Percentiles rank a stretch among this genome's conserved stretches.
phyloP scores from a whole-genome alignment of 2,888 invertebrate genomes.

The Phalera bucephala region DNA sequence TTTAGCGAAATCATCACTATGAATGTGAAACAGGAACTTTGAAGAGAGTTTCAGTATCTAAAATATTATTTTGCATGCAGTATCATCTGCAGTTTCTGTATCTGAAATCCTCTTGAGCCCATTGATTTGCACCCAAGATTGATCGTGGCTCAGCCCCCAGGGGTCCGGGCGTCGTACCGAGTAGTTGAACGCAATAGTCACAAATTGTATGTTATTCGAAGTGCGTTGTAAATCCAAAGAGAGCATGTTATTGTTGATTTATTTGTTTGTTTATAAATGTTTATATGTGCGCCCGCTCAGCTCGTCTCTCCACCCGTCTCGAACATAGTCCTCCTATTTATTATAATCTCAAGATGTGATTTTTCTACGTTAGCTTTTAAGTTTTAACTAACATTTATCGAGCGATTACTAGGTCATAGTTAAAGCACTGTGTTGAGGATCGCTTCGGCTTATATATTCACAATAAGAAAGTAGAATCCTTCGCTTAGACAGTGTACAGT shows the following conservation, averaged over 20 bases:
- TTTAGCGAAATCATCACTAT: too few species aligned
- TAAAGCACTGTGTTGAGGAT: conserved; percentile 51
- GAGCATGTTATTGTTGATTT: conserved; percentile 51
- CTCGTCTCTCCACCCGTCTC: conserved; percentile 74
- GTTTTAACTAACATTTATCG: conserved; percentile 60
- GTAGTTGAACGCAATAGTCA: conserved; percentile 67
- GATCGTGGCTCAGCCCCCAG: conserved; percentile 10
- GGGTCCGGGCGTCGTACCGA: conserved; percentile 31
- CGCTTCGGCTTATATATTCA: conserved; percentile 69
- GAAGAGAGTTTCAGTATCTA: too few species aligned
- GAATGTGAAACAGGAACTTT: too few species aligned
- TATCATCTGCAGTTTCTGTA: too few species aligned
- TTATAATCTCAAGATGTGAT: conserved; percentile 79
- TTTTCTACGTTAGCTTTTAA: conserved; percentile 69
- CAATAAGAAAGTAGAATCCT: conserved; percentile 72
- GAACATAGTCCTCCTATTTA: conserved; percentile 68
- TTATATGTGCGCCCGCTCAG: conserved; percentile 56
- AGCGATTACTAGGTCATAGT: conserved; percentile 46
- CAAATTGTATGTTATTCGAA: conserved; percentile 54
- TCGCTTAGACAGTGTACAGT: conserved; percentile 34
- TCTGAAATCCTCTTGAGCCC: conserved; percentile 8
- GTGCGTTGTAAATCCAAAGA: conserved; percentile 68
- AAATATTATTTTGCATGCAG: too few species aligned
- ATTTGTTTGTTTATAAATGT: conserved; percentile 36
- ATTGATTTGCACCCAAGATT: too few species aligned